Conservation (phyloP, 2,888 invertebrate species). For the Abscondita cerata region DNA sequence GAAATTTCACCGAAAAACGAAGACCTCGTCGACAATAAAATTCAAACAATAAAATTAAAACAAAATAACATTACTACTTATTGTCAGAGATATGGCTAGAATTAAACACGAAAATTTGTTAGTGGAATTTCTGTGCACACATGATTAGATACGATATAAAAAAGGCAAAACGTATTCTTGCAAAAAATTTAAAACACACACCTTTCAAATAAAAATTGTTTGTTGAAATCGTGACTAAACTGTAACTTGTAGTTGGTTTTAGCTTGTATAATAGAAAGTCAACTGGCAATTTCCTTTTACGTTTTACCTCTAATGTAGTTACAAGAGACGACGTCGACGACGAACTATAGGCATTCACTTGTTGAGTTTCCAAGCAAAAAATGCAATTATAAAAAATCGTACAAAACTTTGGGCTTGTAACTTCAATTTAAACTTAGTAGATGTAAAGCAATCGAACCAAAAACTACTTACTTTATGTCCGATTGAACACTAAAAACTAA, state of each 20-base stretch:
- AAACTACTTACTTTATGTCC: constrained; percentile 24
- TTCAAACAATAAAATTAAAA: no score
- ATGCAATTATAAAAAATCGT: not conserved
- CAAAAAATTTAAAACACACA: constrained; percentile 27
- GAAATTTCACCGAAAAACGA: no score
- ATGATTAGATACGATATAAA: no score
- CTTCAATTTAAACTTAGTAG: not conserved
- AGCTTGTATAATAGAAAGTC: constrained; percentile 33
- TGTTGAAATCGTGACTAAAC: constrained; percentile 26
- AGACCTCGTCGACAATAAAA: no score
- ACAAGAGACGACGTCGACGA: constrained; percentile 9
- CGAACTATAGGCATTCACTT: constrained; percentile 19
- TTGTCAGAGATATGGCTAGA: no score
- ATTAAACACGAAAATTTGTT: no score
- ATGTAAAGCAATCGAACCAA: not conserved
- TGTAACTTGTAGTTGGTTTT: constrained; percentile 24
- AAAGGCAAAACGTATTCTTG: constrained; percentile 3
- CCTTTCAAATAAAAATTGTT: constrained; percentile 36
- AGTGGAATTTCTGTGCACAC: no score
- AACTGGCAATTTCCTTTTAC: constrained; percentile 29
- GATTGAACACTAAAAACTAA: constrained; percentile 25
- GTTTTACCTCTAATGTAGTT: constrained; percentile 17
- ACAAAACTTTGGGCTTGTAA: not conserved
- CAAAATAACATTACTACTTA: no score
- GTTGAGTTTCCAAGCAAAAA: constrained; percentile 2